Base-by-base conservation (phyloP, 2,797 vertebrate species). In the Cirrhinus mrigala region DNA sequence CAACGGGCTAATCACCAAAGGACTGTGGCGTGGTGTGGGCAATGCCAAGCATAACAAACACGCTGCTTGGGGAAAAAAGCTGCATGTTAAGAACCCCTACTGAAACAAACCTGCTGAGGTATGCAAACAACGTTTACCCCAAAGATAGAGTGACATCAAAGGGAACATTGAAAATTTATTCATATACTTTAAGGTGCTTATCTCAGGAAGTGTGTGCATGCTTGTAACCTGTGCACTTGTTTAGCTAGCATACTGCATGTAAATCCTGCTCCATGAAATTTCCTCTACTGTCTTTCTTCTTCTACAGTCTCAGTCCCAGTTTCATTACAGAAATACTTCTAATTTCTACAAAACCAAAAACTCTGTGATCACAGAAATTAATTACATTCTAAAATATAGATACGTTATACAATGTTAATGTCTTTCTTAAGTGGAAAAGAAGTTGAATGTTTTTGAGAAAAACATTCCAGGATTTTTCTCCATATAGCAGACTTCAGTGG, bases 91-190 rank as follows among this genome's bases (percentile, higher is more conserved):
- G 2, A 40, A 44, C 54, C 20, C n/a, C 3, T 58, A 71, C 46
- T 58, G 79, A 64, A 77, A 85, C 68, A 73, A 50, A 11, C 46
- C 54, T 80, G 79, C 79, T 82, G 66, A 82, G 73, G 62, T 50
- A 62, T 78, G 62, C 50, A 86, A 78, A 85, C 68, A 78, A 33
- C 22, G 5, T 73, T 85, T 46, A 37, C 56, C n/a, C 69, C 60
- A 66, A 74, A 87, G 79, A 81, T 33, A 70, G 22, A 74, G 74
- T 40, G 74, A 85, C 83, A 82, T 88, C 74, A 85, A 85, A 88
- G 87, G 29, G 48, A 79, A 82, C 50, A 56, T 15, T 7, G 11
- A 77, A 84, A 81, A 85, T 82, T 0, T 62, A 56, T 76, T 76
- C 20, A 48, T 40, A 54, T 54, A 52, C 71, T 81, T 87, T 78